These are phyloP conservation scores for Phaenicophaeus curvirostris DNA, from an alignment of 2,797 vertebrate species.

Conservation along the genomic window DNA sequence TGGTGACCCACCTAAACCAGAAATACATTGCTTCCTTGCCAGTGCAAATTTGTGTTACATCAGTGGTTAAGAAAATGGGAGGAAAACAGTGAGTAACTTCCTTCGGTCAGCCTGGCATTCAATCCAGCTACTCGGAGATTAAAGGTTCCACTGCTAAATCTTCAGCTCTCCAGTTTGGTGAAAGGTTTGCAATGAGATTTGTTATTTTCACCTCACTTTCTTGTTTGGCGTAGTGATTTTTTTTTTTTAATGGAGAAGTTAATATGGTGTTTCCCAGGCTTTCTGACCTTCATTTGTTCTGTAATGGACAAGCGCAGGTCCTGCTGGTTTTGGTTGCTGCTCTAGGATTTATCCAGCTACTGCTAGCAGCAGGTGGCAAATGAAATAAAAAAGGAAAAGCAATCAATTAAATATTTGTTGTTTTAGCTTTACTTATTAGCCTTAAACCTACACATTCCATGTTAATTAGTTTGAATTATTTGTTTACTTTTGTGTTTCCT, in stretches of 20 bases:
- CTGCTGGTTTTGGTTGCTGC: conserved; percentile 24
- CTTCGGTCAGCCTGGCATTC: neutral
- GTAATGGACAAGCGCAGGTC: neutral
- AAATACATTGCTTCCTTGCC: neutral
- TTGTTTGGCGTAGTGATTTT: neutral
- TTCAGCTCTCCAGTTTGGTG: neutral
- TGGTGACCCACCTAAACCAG: neutral
- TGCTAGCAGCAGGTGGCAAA: conserved; percentile 38
- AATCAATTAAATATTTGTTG: conserved; percentile 40
- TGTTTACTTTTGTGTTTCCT: conserved; percentile 64
- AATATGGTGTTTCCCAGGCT: neutral
- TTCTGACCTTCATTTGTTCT: neutral
- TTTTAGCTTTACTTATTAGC: conserved; percentile 59
- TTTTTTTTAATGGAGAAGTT: conserved; percentile 11
- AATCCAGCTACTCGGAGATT: neutral
- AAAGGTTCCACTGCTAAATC: neutral
- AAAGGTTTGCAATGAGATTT: neutral
- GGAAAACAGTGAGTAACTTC: neutral
- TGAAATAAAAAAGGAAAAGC: conserved; percentile 36
- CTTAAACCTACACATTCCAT: conserved; percentile 26
- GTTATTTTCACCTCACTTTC: neutral
- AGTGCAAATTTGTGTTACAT: too few relatives aligned
- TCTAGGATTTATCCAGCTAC: conserved; percentile 53
- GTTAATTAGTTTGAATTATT: conserved; percentile 71
- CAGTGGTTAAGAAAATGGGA: neutral